These are phyloP conservation scores for Listrodromus nycthemerus DNA, from an alignment of 2,888 invertebrate species.

Conservation along the genomic window DNA sequence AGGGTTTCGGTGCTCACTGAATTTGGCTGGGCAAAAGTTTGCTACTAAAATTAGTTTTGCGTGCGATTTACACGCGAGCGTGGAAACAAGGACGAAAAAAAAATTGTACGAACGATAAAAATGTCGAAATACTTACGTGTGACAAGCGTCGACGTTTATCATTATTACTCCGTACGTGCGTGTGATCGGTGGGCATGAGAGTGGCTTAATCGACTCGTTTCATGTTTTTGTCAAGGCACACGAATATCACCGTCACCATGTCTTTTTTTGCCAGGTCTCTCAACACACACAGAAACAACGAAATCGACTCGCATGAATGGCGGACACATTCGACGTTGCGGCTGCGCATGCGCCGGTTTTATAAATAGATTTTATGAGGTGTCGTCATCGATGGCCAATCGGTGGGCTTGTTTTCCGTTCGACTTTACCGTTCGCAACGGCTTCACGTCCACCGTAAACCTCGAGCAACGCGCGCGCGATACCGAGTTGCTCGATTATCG, in stretches of 20 bases:
- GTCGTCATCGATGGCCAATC: slow-evolving; percentile 80
- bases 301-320: slow-evolving; percentile 83
- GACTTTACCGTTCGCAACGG: slow-evolving; percentile 1
- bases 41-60: slow-evolving; percentile 77
- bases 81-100: slow-evolving; percentile 26
- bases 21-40: slow-evolving; percentile 72
- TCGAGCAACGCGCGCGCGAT: background rate
- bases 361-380: slow-evolving; percentile 77
- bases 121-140: slow-evolving; percentile 78
- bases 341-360: slow-evolving; percentile 77
- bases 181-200: slow-evolving; percentile 69
- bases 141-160: slow-evolving; percentile 77
- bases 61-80: slow-evolving; percentile 50
- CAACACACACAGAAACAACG: slow-evolving; percentile 77
- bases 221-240: slow-evolving; percentile 76
- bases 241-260: slow-evolving; percentile 81
- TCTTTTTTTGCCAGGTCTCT: slow-evolving; percentile 64
- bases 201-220: slow-evolving; percentile 78
- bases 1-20: slow-evolving; percentile 65
- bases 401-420: slow-evolving; percentile 43
- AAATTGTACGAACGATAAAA: slow-evolving; percentile 1
- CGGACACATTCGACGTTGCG: slow-evolving; percentile 75
- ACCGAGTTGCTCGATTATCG: slow-evolving; percentile 19
- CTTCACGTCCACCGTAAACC: background rate
- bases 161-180: slow-evolving; percentile 74